A percentile compares a stretch with the other conserved stretches of the same genome.
These are phyloP conservation scores for Axea sp. DNA, from an alignment of 2,888 invertebrate genomes.

Conservation along the genomic window DNA sequence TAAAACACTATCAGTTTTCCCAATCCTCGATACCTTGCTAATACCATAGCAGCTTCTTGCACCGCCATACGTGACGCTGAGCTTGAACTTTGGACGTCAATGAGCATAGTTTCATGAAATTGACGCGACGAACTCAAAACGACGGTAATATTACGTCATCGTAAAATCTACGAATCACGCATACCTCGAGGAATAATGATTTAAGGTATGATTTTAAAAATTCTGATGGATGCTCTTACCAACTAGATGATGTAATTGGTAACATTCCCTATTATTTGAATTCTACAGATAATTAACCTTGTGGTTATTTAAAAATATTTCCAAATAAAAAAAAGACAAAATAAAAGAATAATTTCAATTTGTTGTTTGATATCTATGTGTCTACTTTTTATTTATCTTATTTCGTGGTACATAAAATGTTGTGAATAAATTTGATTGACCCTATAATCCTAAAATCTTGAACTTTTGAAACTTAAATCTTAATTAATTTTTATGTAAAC, in stretches of 20 bases:
- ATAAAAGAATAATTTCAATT: no score
- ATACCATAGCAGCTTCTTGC: slow-evolving; percentile 69
- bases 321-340: no score
- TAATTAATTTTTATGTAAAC: no score
- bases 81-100: slow-evolving; percentile 55
- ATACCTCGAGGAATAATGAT: slow-evolving; percentile 69
- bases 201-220: slow-evolving; percentile 74
- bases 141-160: slow-evolving; percentile 65
- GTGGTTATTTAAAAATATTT: no score
- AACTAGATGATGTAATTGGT: slow-evolving; percentile 40
- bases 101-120: slow-evolving; percentile 66
- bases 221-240: slow-evolving; percentile 34
- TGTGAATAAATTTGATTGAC: no score
- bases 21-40: slow-evolving; percentile 54
- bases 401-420: no score
- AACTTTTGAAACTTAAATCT: no score
- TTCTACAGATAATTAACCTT: slow-evolving; percentile 1
- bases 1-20: slow-evolving; percentile 47
- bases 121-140: slow-evolving; percentile 69
- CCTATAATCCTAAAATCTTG: no score
- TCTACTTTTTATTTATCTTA: no score
- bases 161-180: slow-evolving; percentile 69
- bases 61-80: slow-evolving; percentile 65
- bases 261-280: slow-evolving; percentile 9
- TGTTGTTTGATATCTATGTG: no score